phyloP scores from a whole-genome alignment of 1,140 invertebrate genomes.

The Monomorium pharaonis region DNA sequence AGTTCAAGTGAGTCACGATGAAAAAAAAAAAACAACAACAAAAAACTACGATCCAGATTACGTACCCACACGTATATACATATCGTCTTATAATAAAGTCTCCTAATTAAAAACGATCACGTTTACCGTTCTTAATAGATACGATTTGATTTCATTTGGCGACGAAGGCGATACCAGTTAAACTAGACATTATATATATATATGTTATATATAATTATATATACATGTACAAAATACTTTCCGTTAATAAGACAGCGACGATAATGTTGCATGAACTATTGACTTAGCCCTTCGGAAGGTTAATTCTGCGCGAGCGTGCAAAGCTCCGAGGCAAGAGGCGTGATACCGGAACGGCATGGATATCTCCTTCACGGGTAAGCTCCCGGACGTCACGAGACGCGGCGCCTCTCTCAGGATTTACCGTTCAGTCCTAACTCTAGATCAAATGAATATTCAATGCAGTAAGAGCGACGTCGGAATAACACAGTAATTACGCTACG shows the following conservation, averaged over 20 bases:
- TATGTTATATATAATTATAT: background rate
- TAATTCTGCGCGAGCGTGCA: conserved; percentile 46
- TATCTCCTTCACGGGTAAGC: conserved; percentile 30
- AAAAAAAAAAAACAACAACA: background rate
- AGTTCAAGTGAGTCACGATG: background rate
- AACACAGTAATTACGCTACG: conserved; percentile 25
- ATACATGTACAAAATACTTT: conserved; percentile 50
- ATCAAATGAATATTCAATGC: conserved; percentile 44
- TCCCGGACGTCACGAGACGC: conserved; percentile 27
- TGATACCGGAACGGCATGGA: conserved; percentile 18
- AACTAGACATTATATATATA: conserved; percentile 18
- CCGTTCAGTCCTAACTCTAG: conserved; percentile 20
- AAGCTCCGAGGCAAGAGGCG: conserved; percentile 33
- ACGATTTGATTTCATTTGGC: conserved; percentile 6
- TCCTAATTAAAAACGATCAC: conserved; percentile 6
- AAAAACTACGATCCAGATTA: background rate
- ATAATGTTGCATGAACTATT: conserved; percentile 41
- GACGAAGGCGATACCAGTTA: background rate
- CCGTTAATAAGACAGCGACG: conserved; percentile 33
- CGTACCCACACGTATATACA: background rate
- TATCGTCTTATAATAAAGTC: background rate
- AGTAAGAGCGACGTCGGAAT: conserved; percentile 43
- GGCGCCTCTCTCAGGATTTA: conserved; percentile 42
- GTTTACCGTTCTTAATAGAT: background rate
- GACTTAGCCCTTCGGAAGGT: conserved; percentile 1